Base-by-base conservation (phyloP, 2,113 vertebrate species). In the Myiopsitta monachus region DNA sequence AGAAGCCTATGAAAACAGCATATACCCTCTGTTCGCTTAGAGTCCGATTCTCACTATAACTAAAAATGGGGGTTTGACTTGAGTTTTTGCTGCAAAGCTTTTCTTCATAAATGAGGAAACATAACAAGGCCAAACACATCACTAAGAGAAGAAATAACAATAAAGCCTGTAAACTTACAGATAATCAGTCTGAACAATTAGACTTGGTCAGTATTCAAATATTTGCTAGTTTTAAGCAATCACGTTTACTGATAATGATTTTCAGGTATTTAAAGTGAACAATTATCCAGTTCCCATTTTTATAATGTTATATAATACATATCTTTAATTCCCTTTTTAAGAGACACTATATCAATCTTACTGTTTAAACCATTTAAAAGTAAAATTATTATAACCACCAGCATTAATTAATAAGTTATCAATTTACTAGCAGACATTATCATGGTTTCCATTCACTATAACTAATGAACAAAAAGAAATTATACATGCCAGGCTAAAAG, bases 1-100 rank as follows among this genome's bases (percentile, higher is more conserved):
- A 95, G 54, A 82, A 97, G 86, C 94, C 95, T 97, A 96, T 87
- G 92, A 97, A 97, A 97, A 95, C 77, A 97, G 89, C 78, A 94
- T 28, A 94, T 39, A 87, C 79, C 83, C 81, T 94, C 91, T 90
- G 43, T 51, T 91, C 43, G 62, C 57, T 88, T 91, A 94, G 63
- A 26, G 59, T 83, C 80, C 66, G 59, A 90, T 77, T 90, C 54
- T 72, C 19, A 7, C 46, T 83, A 88, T 43, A 87, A 39, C 41
- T 79, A 28, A 93, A 92, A 85, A 54, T 2, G 2, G n/a, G 33
- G 17, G 22, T 59, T 92, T 66, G 64, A 80, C 33, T 33, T 7
- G 7, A 86, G 18, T 23, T 74, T 92, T 70, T 74, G 28, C 49
- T 83, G 67, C 62, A 92, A 83, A 79, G 39, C 22, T 78, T 86